These are phyloP conservation scores for Pseudeuparius sepicola DNA, from an alignment of 2,888 invertebrate genomes.

Conservation along the genomic window DNA sequence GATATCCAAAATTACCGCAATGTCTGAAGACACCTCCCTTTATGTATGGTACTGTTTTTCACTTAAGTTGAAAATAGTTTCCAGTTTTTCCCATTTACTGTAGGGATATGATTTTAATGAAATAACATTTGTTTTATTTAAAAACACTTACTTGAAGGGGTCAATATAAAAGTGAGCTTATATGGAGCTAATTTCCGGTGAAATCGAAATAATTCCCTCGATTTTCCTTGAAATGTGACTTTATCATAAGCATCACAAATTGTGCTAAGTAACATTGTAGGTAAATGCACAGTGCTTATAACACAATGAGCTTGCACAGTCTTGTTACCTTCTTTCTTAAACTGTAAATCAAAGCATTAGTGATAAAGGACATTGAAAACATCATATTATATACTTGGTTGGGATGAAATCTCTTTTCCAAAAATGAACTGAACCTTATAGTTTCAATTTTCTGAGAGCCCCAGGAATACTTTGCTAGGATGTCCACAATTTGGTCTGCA, in stretches of 20 bases:
- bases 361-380: no score
- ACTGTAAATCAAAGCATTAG: conserved; percentile 20
- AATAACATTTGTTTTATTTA: no score
- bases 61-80: no score
- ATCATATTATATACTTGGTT: conserved; percentile 2
- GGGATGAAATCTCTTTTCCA: no score
- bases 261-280: conserved; percentile 45
- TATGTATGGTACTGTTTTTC: no score
- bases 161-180: conserved; percentile 57
- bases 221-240: conserved; percentile 38
- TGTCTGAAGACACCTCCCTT: no score
- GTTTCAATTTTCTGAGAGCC: conserved; percentile 54
- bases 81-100: no score
- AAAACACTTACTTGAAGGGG: conserved; percentile 35
- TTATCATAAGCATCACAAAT: conserved; percentile 50
- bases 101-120: no score
- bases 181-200: conserved; percentile 68
- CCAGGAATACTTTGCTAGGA: conserved; percentile 55
- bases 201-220: conserved; percentile 44
- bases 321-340: conserved; percentile 38
- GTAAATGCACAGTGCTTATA: conserved; percentile 42
- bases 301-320: conserved; percentile 36
- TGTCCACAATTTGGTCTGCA: conserved; percentile 44
- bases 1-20: no score
- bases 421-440: conserved; percentile 39